A percentile compares a stretch with the other conserved stretches of the same genome.
These are phyloP conservation scores for Eupsilia transversa DNA, from an alignment of 2,888 invertebrate genomes.

Conservation along the genomic window DNA sequence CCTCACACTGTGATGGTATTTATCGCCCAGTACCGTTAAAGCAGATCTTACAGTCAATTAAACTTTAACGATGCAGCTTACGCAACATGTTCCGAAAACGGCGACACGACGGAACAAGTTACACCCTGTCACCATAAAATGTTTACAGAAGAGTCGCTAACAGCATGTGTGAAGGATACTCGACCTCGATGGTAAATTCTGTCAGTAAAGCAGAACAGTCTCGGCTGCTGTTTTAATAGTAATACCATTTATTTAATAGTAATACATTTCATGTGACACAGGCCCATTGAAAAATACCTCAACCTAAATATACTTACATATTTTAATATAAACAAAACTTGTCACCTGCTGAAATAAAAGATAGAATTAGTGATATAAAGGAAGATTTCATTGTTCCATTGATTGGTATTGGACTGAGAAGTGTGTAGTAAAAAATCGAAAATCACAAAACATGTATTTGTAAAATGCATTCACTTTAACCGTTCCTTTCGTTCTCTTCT, in stretches of 20 bases:
- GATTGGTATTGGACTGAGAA: not conserved
- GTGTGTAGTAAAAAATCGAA: not conserved
- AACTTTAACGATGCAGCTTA: slow-evolving; percentile 66
- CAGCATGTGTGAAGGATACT: not conserved
- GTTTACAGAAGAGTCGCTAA: slow-evolving; percentile 27
- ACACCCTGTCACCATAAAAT: slow-evolving; percentile 43
- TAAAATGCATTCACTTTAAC: not conserved
- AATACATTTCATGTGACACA: no score
- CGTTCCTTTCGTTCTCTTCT: not conserved
- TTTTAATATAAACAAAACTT: no score
- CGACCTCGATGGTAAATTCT: not conserved
- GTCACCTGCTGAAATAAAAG: no score
- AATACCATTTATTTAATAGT: no score
- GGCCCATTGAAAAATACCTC: no score
- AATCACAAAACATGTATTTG: not conserved
- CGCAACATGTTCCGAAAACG: slow-evolving; percentile 66
- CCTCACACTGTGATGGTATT: slow-evolving; percentile 32
- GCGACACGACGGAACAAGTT: slow-evolving; percentile 63
- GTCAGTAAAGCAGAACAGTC: not conserved
- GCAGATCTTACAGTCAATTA: slow-evolving; percentile 63
- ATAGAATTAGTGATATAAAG: not conserved
- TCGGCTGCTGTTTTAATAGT: not conserved
- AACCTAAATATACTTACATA: no score
- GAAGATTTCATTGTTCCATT: not conserved
- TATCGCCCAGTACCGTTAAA: slow-evolving; percentile 60